These are phyloP conservation scores for Listronotus bonariensis DNA, from an alignment of 1,140 invertebrate species.

Conservation along the genomic window DNA sequence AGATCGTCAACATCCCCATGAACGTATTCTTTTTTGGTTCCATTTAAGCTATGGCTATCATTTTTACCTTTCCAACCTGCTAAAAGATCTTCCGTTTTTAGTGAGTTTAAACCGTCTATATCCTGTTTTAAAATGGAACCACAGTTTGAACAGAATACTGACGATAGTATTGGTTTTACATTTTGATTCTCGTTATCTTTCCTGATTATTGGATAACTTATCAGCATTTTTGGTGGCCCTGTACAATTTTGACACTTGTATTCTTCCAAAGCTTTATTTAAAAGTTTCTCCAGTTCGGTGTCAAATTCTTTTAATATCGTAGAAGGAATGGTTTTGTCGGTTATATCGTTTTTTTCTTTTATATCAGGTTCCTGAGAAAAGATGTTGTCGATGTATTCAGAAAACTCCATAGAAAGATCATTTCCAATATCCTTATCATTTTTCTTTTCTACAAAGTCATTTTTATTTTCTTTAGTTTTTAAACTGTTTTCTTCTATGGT, in stretches of 20 bases:
- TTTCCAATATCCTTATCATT: no score
- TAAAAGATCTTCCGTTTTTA: neutral
- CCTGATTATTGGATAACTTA: constrained; percentile 16
- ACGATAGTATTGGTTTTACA: neutral
- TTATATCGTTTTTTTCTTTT: neutral
- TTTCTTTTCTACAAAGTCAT: no score
- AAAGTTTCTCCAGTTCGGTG: constrained; percentile 5
- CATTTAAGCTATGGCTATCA: neutral
- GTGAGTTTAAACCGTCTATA: neutral
- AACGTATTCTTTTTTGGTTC: no score
- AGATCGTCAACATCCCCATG: no score
- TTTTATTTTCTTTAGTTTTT: no score
- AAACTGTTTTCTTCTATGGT: no score
- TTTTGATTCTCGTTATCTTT: neutral
- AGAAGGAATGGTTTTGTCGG: neutral
- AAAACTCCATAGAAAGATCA: no score
- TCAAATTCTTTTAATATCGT: neutral
- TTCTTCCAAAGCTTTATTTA: constrained; percentile 22
- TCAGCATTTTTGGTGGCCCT: constrained; percentile 10
- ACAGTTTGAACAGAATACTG: neutral
- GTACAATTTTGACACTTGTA: constrained; percentile 13
- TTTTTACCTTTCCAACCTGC: neutral
- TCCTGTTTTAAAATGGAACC: neutral
- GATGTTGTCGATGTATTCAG: no score
- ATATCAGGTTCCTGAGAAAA: neutral